phyloP scores from a whole-genome alignment of 2,797 vertebrate species.

The Odontamblyopus rebecca region DNA sequence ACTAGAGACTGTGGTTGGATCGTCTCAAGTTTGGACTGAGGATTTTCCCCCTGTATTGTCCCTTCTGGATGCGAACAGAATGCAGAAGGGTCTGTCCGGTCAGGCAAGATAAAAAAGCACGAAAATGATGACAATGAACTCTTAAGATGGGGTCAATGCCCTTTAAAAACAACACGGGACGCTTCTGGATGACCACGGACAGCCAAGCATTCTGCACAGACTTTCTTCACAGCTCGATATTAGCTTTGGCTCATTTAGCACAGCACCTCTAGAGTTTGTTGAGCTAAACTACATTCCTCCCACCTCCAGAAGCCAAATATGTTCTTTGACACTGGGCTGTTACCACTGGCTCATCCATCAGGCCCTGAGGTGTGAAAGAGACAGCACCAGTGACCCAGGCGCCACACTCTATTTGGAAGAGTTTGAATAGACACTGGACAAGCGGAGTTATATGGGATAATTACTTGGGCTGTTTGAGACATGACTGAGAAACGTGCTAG shows the following conservation, averaged over 20 bases:
- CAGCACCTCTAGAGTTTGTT: neutral
- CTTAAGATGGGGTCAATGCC: no score
- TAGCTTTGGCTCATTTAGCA: neutral
- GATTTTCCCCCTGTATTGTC: no score
- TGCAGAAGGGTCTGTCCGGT: no score
- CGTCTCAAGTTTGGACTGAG: no score
- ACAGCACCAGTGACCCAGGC: neutral
- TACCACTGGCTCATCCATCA: constrained; percentile 4
- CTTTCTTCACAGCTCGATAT: neutral
- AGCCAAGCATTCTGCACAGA: neutral
- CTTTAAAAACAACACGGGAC: neutral
- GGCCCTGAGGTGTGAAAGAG: neutral
- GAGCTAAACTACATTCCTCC: constrained; percentile 14
- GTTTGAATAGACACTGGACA: neutral
- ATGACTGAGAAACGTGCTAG: neutral
- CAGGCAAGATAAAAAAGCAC: no score
- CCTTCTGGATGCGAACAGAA: no score
- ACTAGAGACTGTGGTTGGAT: no score
- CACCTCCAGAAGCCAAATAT: constrained; percentile 10
- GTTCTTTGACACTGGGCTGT: constrained; percentile 6
- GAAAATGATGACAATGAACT: no score
- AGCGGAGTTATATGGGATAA: neutral
- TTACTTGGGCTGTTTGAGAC: neutral
- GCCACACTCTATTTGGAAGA: neutral
- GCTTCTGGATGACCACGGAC: neutral